Evolutionary conservation across 2,113 vertebrate genomes (phyloP).

Genomic region (Callionymus lyra): DNA sequence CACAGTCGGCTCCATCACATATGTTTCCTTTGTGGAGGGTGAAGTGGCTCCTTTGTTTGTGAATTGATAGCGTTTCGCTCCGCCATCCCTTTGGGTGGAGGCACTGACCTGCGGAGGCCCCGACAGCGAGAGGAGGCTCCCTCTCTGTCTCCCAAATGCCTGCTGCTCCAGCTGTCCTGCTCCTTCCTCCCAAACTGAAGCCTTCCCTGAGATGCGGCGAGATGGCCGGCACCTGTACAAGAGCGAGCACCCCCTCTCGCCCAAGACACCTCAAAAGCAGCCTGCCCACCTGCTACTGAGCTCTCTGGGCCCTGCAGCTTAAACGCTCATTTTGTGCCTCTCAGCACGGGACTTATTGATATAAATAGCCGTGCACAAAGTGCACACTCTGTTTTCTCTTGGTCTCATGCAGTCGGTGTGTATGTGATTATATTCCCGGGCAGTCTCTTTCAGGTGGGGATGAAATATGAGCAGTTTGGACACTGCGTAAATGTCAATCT

Average conservation of each 20-base stretch:
- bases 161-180: slow-evolving; percentile 62
- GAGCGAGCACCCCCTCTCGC: slow-evolving; percentile 50
- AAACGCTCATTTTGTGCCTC: slow-evolving; percentile 79
- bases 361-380: slow-evolving; percentile 78
- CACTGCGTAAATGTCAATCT: slow-evolving; percentile 70
- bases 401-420: slow-evolving; percentile 64
- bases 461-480: slow-evolving; percentile 72
- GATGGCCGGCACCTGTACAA: slow-evolving; percentile 70
- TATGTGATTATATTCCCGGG: slow-evolving; percentile 65
- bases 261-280: slow-evolving; percentile 57
- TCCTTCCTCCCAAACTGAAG: slow-evolving; percentile 48
- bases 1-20: slow-evolving; percentile 64
- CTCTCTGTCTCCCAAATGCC: slow-evolving; percentile 48
- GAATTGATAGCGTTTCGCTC: slow-evolving; percentile 76
- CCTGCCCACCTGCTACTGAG: slow-evolving; percentile 70
- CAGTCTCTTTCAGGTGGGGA: slow-evolving; percentile 63
- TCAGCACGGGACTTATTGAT: slow-evolving; percentile 80
- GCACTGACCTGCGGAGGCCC: slow-evolving; percentile 71
- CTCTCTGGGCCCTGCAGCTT: slow-evolving; percentile 70
- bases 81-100: slow-evolving; percentile 67
- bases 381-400: slow-evolving; percentile 74
- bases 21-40: slow-evolving; percentile 69
- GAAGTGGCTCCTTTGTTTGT: slow-evolving; percentile 74
- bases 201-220: slow-evolving; percentile 40
- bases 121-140: slow-evolving; percentile 56